phyloP scores from a whole-genome alignment of 2,888 invertebrate genomes.

The Gari tellinella region DNA sequence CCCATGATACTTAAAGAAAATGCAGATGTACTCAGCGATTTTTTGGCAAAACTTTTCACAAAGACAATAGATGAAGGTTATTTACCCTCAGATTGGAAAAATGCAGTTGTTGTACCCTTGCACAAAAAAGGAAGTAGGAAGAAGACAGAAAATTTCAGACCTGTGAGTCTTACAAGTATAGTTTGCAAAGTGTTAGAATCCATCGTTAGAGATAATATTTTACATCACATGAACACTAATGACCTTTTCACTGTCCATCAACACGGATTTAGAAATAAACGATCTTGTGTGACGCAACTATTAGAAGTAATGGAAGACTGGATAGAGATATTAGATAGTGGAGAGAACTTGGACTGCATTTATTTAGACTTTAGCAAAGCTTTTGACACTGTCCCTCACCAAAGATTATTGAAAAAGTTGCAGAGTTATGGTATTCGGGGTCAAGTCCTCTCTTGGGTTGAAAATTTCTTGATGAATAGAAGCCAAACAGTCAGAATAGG shows the following conservation, averaged over 20 bases:
- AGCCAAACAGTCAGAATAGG: background rate
- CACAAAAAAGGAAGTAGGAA: background rate
- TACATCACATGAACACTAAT: constrained; percentile 5
- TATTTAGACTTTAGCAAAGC: constrained; percentile 22
- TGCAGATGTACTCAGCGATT: background rate
- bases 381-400: constrained; percentile 14
- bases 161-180: constrained; percentile 3
- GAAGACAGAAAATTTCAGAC: background rate
- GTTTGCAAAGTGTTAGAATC: background rate
- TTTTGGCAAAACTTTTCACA: background rate
- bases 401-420: constrained; percentile 2
- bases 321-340: constrained; percentile 2
- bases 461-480: constrained; percentile 6
- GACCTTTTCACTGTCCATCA: constrained; percentile 6
- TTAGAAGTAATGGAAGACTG: background rate
- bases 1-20: background rate
- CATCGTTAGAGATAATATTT: constrained; percentile 2
- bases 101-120: background rate
- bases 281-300: background rate
- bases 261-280: constrained; percentile 3
- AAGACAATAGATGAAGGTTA: background rate
- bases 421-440: constrained; percentile 12
- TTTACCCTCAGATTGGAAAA: constrained; percentile 4
- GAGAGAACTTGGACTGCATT: background rate
- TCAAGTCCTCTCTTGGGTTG: background rate